A percentile compares a stretch with the other conserved stretches of the same genome.
phyloP scores from a whole-genome alignment of 2,113 vertebrate genomes.

The Ictalurus furcatus region DNA sequence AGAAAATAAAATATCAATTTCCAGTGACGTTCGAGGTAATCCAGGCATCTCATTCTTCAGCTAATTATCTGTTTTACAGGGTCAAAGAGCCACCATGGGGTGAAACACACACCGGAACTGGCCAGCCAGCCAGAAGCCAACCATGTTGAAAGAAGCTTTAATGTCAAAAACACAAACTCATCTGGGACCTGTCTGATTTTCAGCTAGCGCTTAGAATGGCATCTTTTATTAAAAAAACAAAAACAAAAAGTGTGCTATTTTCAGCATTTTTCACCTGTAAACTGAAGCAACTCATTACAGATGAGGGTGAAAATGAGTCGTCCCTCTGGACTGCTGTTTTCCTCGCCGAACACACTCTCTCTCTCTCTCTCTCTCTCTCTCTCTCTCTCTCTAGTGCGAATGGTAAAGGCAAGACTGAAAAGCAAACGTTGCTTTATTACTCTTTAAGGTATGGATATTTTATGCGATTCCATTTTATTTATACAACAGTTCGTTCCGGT shows the following conservation, averaged over 20 bases:
- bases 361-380: neutral
- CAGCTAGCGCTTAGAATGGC: slow-evolving; percentile 10
- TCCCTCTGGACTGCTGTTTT: slow-evolving; percentile 34
- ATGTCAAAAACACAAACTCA: slow-evolving; percentile 20
- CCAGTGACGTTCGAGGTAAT: slow-evolving; percentile 8
- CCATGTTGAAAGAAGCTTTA: neutral
- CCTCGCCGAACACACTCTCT: too few species aligned
- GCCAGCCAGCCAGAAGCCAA: neutral
- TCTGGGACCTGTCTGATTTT: slow-evolving; percentile 17
- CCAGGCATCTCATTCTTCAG: slow-evolving; percentile 11
- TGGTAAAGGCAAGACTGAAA: neutral
- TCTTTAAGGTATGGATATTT: neutral
- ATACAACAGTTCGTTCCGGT: neutral
- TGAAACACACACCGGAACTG: neutral
- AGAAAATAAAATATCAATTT: neutral
- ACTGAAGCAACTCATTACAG: slow-evolving; percentile 36
- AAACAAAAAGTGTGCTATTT: neutral
- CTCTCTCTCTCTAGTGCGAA: neutral
- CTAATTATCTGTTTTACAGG: slow-evolving; percentile 12
- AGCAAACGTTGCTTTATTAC: neutral
- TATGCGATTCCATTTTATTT: neutral
- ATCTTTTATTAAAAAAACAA: too few species aligned
- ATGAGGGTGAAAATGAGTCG: slow-evolving; percentile 42
- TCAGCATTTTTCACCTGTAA: slow-evolving; percentile 48
- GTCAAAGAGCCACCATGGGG: slow-evolving; percentile 4